Evolutionary conservation across 2,113 vertebrate species (phyloP), one percentile per base, ranked within the genome.

Genomic region (Tetrao urogallus): DNA sequence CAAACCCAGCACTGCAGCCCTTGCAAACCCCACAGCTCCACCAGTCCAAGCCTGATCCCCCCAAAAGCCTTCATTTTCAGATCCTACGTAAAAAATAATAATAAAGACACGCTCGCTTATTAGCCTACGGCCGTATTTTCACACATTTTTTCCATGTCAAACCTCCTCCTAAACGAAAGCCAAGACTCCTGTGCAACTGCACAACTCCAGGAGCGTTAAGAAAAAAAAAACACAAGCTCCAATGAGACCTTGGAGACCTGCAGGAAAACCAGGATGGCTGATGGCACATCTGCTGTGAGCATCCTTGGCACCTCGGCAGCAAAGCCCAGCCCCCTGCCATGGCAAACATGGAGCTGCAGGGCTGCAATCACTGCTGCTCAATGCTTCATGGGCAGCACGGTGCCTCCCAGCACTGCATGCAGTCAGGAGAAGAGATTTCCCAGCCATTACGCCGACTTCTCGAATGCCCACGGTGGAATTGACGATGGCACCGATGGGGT

Each of bases 391-490:
- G 50, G 50, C 45, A 78, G 56, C 56, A 52, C 61, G 52, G 6
- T 11, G 24, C 34, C 65, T 13, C 77, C 40, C 40, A n/a, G 30
- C 42, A 32, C 54, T 30, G 9, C 11, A 6, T 6, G 16, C 40
- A 85, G 89, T 34, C 75, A 45, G 93, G 79, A 78, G 83, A 50
- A 83, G 93, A 91, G 78, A 79, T 91, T 89, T 94, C 91, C 91
- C 60, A 76, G 88, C 79, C 93, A 94, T 95, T 94, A 84, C 69
- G 76, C 2, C 11, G 2, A 91, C 89, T 91, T 43, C 93, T 93
- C 86, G 95, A 96, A 94, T 11, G 82, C 92, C 69, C 0, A n/a
- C 85, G 82, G 90, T 90, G 82, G 87, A 94, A 94, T 80, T 87
- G 72, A 87, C 89, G 78, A 57, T 43, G 77, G 89, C 92, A 95